Evolutionary conservation across 1,140 invertebrate genomes (phyloP), one percentile per base, ranked within the genome.

Genomic region (Drosophila persimilis): DNA sequence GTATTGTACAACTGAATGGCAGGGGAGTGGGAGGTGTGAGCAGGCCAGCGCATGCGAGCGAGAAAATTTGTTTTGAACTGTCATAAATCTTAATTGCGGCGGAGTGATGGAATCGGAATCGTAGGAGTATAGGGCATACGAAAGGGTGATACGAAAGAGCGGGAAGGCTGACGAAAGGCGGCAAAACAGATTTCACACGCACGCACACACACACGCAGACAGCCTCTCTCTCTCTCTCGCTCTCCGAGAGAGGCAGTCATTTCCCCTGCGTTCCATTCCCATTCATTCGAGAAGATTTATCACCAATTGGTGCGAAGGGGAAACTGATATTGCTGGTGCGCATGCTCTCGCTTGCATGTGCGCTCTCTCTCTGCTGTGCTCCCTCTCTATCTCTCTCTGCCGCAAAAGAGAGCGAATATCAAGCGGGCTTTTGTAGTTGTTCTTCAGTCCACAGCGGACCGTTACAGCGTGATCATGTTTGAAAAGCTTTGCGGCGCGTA

Each of bases 1-100:
- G 35, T 39, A 39, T 8, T 39, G 35, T 13, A 39, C 35, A 39
- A 13, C 35, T 39, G 11, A 5, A 62, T 17, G 17, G 17, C 17
- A 17, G 31, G 44, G 58, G 17, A 8, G 55, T 51, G 50, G 20
- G 41, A n/a, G 35, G n/a, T 57, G 67, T 45, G 59, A 77, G 60
- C 58, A 57, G 64, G 81, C 60, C 50, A 66, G 83, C 83, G 70
- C 66, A 84, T 89, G 84, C 80, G 80, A 83, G 76, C 65, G 72
- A 83, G 80, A 83, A 79, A 79, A 79, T 84, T 85, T 85, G 76
- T 85, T 83, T 84, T 89, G 76, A 89, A 89, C 80, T 89, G 84
- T 89, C 84, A 89, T 89, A 89, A 89, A 89, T 89, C 84, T 85
- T 89, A 89, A 88, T 88, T 84, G 80, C 61, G 66, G 72, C 71